These are phyloP conservation scores for Coelogynopora nodosa DNA, from an alignment of 2,888 invertebrate species.

Conservation along the genomic window DNA sequence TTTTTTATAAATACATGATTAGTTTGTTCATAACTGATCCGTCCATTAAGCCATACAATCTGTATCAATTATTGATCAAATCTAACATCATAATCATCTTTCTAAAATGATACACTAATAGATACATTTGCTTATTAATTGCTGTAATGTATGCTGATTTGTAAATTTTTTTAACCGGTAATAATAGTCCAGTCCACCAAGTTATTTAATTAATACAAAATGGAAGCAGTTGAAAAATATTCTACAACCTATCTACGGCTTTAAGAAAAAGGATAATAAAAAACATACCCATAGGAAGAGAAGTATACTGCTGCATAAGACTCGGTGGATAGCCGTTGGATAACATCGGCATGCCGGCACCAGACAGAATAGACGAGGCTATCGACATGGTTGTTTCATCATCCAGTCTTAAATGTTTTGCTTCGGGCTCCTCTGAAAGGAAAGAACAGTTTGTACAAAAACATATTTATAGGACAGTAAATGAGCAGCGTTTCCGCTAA, in stretches of 20 bases:
- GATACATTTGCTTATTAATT: too few relatives aligned
- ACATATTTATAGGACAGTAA: too few relatives aligned
- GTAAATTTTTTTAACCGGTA: too few relatives aligned
- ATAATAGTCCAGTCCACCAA: too few relatives aligned
- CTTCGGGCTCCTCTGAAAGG: slow-evolving; percentile 1
- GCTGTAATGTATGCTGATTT: too few relatives aligned
- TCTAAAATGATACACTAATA: too few relatives aligned
- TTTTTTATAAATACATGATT: not conserved
- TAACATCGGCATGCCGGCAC: not conserved
- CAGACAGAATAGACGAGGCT: not conserved
- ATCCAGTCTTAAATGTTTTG: not conserved
- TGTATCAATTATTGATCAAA: too few relatives aligned
- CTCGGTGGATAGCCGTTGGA: not conserved
- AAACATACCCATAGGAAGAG: not conserved
- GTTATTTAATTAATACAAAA: not conserved
- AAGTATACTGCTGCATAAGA: slow-evolving; percentile 3
- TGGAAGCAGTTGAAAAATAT: not conserved
- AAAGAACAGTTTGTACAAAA: too few relatives aligned
- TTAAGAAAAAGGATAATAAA: not conserved
- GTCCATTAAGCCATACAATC: too few relatives aligned
- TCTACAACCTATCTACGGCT: not conserved
- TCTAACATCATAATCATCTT: too few relatives aligned
- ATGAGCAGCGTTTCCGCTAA: too few relatives aligned
- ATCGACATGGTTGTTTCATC: not conserved
- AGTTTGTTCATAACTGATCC: too few relatives aligned